These are phyloP conservation scores for Elanoides forficatus DNA, from an alignment of 2,113 vertebrate genomes.

Conservation along the genomic window DNA sequence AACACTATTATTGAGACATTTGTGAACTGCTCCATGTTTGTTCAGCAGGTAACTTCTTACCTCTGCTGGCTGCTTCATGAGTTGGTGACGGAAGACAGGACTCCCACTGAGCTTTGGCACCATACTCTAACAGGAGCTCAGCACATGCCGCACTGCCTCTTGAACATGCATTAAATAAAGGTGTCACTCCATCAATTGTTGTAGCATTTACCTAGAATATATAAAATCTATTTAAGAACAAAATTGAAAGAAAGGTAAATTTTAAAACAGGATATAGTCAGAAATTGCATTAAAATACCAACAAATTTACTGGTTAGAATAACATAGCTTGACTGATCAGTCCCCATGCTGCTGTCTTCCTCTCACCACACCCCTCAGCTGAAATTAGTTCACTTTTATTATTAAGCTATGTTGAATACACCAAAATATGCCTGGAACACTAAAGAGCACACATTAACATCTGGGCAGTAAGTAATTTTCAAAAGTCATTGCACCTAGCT, in stretches of 20 bases:
- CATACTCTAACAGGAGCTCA: slow-evolving; percentile 88
- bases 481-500: not conserved
- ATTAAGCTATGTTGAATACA: not conserved
- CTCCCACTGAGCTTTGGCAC: slow-evolving; percentile 85
- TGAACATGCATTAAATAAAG: slow-evolving; percentile 89
- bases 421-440: not conserved
- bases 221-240: not conserved
- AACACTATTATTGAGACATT: not conserved
- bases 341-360: not conserved
- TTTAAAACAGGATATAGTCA: not conserved
- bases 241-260: not conserved
- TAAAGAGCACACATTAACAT: not conserved
- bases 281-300: not conserved
- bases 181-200: slow-evolving; percentile 91
- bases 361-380: not conserved
- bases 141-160: slow-evolving; percentile 85
- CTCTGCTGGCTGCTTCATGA: slow-evolving; percentile 91
- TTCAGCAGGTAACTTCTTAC: slow-evolving; percentile 53
- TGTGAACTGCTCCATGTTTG: not conserved
- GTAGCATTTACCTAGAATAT: slow-evolving; percentile 85
- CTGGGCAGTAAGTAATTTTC: not conserved
- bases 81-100: slow-evolving; percentile 85
- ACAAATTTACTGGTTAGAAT: not conserved
- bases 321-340: not conserved
- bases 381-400: not conserved